Base-by-base conservation (phyloP, 2,888 invertebrate genomes). In the Sinotaia quadrata region DNA sequence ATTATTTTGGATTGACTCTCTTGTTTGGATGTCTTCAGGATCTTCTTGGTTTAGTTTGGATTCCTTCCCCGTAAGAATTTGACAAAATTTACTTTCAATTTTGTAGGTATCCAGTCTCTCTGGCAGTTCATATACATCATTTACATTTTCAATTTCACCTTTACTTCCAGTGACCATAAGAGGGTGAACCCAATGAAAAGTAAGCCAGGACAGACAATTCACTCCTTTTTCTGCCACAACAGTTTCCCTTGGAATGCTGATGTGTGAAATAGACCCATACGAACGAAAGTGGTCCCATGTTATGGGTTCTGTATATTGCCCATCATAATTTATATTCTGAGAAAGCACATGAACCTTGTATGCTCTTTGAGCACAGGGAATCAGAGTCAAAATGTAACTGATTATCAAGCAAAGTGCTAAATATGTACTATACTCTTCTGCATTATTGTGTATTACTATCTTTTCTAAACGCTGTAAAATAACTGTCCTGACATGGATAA, bases 121-220 rank as follows among this genome's bases (percentile, higher is more conserved):
- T 7, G 87, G 87, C 27, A 87, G 73, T 24, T 80, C 44, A 73
- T 84, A 85, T 34, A 88, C 67, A 77, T 88, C 86, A 72, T 81
- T 75, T n/a, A 82, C 89, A 60, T 89, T 76, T 91, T 91, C 83
- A 92, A 91, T 84, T 90, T 90, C 34, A 90, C 90, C 75, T 37
- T 76, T 74, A 12, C 80, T 76, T 24, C 87, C 87, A 61, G 79
- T 80, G 4, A 72, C 88, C 88, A 97, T 93, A 67, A 97, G 88
- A 2, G 94, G 94, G 75, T 93, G 91, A 1, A 96, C 95, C 97
- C 97, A 97, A 72, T 92, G 90, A 87, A 97, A 95, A 31, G 93
- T 88, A n/a, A 97, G 89, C 83, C 92, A 92, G 0, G 95, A 95
- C 2, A 93, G 82, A 83, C 91, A 91, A 65, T 91, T 91, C 18